Evolutionary conservation across 2,888 invertebrate species (phyloP), one percentile per base, ranked within the genome.

Genomic region (Drosophila anomalata): DNA sequence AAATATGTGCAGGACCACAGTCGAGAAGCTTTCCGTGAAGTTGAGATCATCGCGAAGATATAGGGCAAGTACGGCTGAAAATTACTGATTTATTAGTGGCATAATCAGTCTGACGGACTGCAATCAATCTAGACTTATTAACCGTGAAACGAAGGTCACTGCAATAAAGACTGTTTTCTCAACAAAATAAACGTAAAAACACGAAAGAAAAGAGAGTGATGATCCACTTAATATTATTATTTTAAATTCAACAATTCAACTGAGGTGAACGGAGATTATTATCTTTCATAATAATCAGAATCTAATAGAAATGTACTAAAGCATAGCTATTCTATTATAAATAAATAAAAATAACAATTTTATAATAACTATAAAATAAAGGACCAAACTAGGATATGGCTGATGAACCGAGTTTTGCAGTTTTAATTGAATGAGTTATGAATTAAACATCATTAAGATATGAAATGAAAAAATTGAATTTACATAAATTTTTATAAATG

Each of bases 41-140:
- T 84, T 88, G 22, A 95, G 91, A 80, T 93, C 93, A 81, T 93
- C 92, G 20, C 93, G 93, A 54, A 95, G 90, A 88, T 94, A 95
- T 14, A 95, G 89, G 2, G 93, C 93, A 62, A 95, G 90, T 42
- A 95, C 93, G 14, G 95, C 95, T 95, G 44, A n/a, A 47, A 60
- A 11, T 47, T 55, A 36, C 12, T 11, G 33, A 42, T 48, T 22
- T n/a, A 62, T 31, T 48, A 57, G 36, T 56, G 9, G 7, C 29
- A 31, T 47, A 39, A 36, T 56, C 54, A 7, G 22, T 4, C 24
- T 6, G 44, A 29, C 42, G 24, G 6, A n/a, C 44, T 33, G 42
- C 46, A 36, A 26, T 36, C n/a, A 61, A 57, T 58, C 58, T 48
- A 41, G 48, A 58, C 47, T 62, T 47, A n/a, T 61, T 22, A 52